Percentiles rank a stretch among this genome's conserved stretches.
phyloP scores from a whole-genome alignment of 2,113 vertebrate genomes.

The Otocyon megalotis region DNA sequence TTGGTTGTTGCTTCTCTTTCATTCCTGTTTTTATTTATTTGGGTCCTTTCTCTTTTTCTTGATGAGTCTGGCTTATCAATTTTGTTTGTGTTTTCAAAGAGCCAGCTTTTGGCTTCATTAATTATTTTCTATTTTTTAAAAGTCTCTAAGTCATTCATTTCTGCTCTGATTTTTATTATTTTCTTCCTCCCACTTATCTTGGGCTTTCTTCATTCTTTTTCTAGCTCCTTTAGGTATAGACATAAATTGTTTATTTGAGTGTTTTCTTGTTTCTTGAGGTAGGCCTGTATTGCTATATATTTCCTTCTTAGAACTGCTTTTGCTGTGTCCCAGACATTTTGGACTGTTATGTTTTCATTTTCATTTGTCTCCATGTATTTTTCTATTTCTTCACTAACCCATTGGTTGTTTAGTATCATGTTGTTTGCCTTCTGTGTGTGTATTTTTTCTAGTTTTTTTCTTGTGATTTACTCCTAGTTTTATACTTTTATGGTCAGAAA shows the following conservation, averaged over 20 bases:
- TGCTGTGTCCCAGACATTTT: background rate
- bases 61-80: background rate
- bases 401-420: background rate
- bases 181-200: background rate
- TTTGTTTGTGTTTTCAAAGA: background rate
- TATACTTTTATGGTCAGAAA: background rate
- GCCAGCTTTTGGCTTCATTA: background rate
- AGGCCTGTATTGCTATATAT: background rate
- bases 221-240: background rate
- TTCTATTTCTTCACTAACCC: background rate
- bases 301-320: background rate
- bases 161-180: background rate
- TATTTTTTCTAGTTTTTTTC: background rate
- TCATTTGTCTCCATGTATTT: background rate
- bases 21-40: background rate
- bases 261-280: background rate
- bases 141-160: background rate
- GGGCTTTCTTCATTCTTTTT: background rate
- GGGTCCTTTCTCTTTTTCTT: background rate
- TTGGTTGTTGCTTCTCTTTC: background rate
- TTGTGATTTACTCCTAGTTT: background rate
- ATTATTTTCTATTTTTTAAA: background rate
- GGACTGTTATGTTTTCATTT: background rate
- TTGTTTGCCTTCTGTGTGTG: background rate
- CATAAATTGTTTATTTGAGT: background rate